phyloP scores from a whole-genome alignment of 2,113 vertebrate species.

The Himantopus leucocephalus region DNA sequence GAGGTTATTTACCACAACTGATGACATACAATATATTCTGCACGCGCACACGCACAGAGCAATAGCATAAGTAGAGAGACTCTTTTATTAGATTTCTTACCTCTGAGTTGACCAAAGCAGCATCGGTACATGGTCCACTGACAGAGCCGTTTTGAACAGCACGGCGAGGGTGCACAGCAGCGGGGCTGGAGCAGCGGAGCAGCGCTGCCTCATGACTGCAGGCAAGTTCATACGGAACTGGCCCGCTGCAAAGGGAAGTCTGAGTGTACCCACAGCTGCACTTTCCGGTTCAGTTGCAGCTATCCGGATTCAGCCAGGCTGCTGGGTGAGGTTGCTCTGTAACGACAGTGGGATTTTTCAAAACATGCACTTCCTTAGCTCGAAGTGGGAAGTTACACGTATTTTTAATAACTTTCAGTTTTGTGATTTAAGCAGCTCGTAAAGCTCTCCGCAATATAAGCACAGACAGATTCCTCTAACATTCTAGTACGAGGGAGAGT shows the following conservation, averaged over 20 bases:
- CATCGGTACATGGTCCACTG: constrained; percentile 39
- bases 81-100: neutral
- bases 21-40: neutral
- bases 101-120: constrained; percentile 70
- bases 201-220: neutral
- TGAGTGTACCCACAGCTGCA: neutral
- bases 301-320: neutral
- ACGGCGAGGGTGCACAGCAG: neutral
- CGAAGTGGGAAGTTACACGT: neutral
- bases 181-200: neutral
- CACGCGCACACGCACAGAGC: neutral
- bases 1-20: neutral
- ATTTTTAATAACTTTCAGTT: neutral
- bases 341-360: neutral
- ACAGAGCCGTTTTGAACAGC: neutral
- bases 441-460: neutral
- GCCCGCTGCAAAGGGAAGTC: neutral
- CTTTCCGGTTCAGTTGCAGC: neutral
- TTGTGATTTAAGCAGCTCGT: neutral
- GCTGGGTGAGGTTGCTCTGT: neutral
- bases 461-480: neutral
- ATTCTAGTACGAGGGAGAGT: neutral
- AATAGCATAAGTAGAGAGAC: neutral
- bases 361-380: neutral
- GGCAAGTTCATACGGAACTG: rapidly evolving